Base-by-base conservation (phyloP, 1,140 invertebrate species). In the Drosophila triauraria region DNA sequence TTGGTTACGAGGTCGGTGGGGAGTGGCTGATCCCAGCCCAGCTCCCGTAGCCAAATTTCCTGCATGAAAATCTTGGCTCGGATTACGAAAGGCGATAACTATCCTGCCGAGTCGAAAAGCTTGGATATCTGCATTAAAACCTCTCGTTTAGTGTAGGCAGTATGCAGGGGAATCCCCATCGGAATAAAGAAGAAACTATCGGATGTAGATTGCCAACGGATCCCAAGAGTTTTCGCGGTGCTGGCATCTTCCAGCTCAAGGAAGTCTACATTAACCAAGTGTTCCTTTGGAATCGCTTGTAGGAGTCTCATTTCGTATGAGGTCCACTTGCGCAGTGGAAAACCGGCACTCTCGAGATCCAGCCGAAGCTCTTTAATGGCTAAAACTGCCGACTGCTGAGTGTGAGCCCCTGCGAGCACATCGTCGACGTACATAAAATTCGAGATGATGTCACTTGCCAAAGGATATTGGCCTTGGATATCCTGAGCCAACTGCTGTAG, bases 171-270 rank as follows among this genome's bases (percentile, higher is more conserved):
- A 3, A 27, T 57, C 2, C 3, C 47, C 13, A 25, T 46, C 1
- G n/a, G 7, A 25, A 46, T 3, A 15, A 47, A 59, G 9, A 47
- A 20, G 13, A 59, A 47, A 32, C 57, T 59, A 23, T 59, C 12
- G 2, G 17, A 47, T 7, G 57, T 59, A 7, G 17, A 27, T 27
- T 65, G 62, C 42, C 42, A 65, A n/a, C 51, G 62, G 10, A 57
- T 65, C 8, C 62, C 42, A 4, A 65, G 12, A 35, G 51, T 38
- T 20, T 47, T 32, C 4, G 43, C n/a, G 1, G 3, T 47, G 4
- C 30, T 47, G 3, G 17, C 44, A 4, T 30, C 25, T 17, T 51
- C 48, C 2, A 17, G n/a, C 25, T 51, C 2, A n/a, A 17, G 25
- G 9, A 23, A 32, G 42, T 47, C 43, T 4, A 17, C 10, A 46